A percentile compares a stretch with the other conserved stretches of the same genome.
phyloP scores from a whole-genome alignment of 2,113 vertebrate genomes.

The Nycticorax nycticorax region DNA sequence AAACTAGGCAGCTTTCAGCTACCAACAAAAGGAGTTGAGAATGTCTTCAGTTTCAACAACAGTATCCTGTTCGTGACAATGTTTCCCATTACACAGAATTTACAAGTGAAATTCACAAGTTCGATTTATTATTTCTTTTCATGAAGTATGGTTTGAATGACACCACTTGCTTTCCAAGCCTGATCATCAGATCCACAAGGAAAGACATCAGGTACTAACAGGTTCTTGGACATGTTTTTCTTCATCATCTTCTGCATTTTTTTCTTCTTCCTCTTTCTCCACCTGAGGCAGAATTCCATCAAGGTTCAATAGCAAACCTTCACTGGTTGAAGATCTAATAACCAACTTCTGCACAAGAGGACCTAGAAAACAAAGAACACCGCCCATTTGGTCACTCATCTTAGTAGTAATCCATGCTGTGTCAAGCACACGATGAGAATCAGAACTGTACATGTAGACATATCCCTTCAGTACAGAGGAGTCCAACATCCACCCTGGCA shows the following conservation, averaged over 20 bases:
- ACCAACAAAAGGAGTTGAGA: background rate
- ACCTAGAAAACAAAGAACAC: conserved; percentile 69
- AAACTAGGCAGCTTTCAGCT: background rate
- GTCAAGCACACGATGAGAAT: too few relatives aligned
- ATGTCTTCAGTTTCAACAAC: rapidly evolving
- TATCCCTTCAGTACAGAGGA: too few relatives aligned
- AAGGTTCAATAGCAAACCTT: conserved; percentile 79
- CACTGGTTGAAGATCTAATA: conserved; percentile 83
- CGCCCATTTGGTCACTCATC: background rate
- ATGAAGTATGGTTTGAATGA: background rate
- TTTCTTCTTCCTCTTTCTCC: background rate
- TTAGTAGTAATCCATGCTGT: too few relatives aligned
- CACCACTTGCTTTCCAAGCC: background rate
- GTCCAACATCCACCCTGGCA: background rate
- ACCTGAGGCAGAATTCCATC: conserved; percentile 73
- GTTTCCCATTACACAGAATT: background rate
- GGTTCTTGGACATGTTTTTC: background rate
- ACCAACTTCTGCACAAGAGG: conserved; percentile 81
- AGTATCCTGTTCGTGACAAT: background rate
- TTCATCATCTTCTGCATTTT: background rate
- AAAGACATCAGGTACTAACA: background rate
- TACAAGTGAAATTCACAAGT: background rate
- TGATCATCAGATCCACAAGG: background rate
- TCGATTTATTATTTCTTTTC: background rate
- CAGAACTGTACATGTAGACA: background rate